Percentiles rank a stretch among this genome's conserved stretches.
Evolutionary conservation across 2,113 vertebrate genomes (phyloP).

Genomic region (Sterrhoptilus dennistouni): DNA sequence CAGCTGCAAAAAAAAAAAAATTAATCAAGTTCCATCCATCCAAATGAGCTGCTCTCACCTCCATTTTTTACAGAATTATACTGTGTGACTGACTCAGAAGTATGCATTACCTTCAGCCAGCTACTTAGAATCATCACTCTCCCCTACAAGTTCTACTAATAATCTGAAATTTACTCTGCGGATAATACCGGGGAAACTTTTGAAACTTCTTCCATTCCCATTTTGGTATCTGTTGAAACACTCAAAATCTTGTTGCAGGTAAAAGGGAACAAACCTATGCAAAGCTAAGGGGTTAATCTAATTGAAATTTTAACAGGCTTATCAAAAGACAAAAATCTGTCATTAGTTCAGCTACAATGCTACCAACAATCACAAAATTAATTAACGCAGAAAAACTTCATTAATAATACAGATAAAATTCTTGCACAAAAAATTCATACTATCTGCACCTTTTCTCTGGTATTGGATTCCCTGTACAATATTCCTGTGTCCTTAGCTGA

Average conservation of each 20-base stretch:
- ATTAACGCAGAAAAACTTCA: not conserved
- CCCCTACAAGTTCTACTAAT: not conserved
- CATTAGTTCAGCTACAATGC: not conserved
- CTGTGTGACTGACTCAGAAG: not conserved
- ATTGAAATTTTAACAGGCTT: not conserved
- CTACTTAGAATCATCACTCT: not conserved
- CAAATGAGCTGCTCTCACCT: not conserved
- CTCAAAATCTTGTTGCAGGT: not conserved
- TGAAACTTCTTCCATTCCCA: not conserved
- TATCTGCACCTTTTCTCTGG: not conserved
- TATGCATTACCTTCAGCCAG: not conserved
- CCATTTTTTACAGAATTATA: not conserved
- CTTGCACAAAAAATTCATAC: not conserved
- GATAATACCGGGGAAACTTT: not conserved
- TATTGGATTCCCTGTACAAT: not conserved
- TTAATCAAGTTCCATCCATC: not conserved
- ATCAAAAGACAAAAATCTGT: not conserved
- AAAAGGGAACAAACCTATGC: not conserved
- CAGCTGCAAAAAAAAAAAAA: not conserved
- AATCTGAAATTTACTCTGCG: not conserved
- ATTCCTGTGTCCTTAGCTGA: not conserved
- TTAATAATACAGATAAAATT: not conserved
- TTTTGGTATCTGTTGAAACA: not conserved
- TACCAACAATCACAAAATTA: not conserved
- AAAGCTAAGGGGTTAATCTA: not conserved